These are phyloP conservation scores for Mohoua ochrocephala DNA, from an alignment of 2,113 vertebrate genomes.

Conservation along the genomic window DNA sequence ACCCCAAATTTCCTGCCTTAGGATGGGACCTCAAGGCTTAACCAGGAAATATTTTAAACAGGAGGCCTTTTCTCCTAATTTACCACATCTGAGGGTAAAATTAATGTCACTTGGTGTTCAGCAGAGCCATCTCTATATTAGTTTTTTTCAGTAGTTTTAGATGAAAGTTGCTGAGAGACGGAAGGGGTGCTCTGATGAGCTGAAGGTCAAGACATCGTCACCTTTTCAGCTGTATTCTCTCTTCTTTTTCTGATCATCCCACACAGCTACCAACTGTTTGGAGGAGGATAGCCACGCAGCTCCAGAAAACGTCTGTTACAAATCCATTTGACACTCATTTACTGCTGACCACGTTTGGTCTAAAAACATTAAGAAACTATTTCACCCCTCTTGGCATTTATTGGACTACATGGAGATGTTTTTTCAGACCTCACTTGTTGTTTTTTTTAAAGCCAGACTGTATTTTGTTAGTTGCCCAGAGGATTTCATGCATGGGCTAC, in stretches of 20 bases:
- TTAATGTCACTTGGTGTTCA: not conserved
- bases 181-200: not conserved
- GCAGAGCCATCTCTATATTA: not conserved
- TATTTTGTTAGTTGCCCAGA: constrained; percentile 32
- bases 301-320: constrained; percentile 22
- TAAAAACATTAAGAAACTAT: constrained; percentile 33
- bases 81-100: not conserved
- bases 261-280: not conserved
- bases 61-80: not conserved
- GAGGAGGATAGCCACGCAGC: not conserved
- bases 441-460: not conserved
- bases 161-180: not conserved
- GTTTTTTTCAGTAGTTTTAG: not conserved
- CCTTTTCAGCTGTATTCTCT: not conserved
- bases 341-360: not conserved
- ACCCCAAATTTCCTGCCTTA: not conserved
- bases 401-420: not conserved
- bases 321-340: constrained; percentile 16
- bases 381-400: constrained; percentile 27
- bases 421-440: not conserved
- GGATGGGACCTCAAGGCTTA: not conserved
- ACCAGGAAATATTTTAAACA: not conserved
- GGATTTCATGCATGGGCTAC: constrained; percentile 27
- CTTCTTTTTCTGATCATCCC: constrained; percentile 8
- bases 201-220: not conserved